A percentile compares a stretch with the other conserved stretches of the same genome.
Evolutionary conservation across 2,888 invertebrate genomes (phyloP).

Genomic region (Phalera bucephala): DNA sequence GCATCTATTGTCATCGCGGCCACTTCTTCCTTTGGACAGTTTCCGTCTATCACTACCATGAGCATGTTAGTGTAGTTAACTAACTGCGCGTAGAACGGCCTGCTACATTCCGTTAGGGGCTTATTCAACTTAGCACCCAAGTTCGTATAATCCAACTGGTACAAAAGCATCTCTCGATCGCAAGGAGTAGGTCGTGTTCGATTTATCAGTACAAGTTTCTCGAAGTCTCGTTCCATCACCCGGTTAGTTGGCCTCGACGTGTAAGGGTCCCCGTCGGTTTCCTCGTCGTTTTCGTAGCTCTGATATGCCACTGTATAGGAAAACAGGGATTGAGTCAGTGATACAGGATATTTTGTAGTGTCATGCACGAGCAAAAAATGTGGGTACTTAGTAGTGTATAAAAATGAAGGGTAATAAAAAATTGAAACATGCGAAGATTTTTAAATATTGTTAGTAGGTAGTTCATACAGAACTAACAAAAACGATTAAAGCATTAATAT

Average conservation of each 20-base stretch:
- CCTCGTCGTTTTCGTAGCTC: conserved; percentile 77
- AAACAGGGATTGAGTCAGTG: conserved; percentile 8
- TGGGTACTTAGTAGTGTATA: too few relatives aligned
- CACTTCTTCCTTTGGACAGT: conserved; percentile 81
- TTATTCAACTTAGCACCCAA: conserved; percentile 77
- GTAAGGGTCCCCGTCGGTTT: conserved; percentile 61
- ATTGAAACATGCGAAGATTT: too few relatives aligned
- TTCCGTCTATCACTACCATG: conserved; percentile 88
- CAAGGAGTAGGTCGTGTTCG: conserved; percentile 93
- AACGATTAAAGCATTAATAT: too few relatives aligned
- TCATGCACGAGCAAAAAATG: conserved; percentile 23
- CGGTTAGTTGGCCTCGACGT: conserved; percentile 65
- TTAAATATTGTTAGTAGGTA: too few relatives aligned
- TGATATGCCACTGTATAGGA: conserved; percentile 57
- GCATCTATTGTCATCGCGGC: conserved; percentile 65
- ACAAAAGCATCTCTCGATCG: conserved; percentile 87
- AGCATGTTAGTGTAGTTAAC: conserved; percentile 91
- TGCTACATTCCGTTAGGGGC: conserved; percentile 61
- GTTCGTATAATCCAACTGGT: conserved; percentile 75
- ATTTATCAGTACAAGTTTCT: conserved; percentile 86
- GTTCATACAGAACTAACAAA: too few relatives aligned
- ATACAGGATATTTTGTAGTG: background rate
- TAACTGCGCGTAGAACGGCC: conserved; percentile 88
- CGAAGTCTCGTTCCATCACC: conserved; percentile 82
- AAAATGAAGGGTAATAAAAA: background rate